Conservation (phyloP, 2,888 invertebrate genomes). For the Thumatha senex region DNA sequence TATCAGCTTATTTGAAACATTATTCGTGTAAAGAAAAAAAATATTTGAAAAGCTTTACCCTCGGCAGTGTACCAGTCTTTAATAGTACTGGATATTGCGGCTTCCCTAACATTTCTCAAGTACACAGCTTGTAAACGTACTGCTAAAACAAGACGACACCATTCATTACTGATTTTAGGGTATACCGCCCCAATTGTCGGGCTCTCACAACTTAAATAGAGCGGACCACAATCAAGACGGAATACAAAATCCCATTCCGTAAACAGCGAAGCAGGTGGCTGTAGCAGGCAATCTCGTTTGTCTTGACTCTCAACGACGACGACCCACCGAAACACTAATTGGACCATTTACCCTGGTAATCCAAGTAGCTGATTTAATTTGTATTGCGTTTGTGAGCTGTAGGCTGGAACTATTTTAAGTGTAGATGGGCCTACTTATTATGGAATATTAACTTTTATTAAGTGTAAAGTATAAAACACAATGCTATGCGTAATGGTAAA, state of each 20-base stretch:
- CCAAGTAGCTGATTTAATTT: constrained; percentile 74
- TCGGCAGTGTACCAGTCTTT: no score
- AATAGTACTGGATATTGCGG: no score
- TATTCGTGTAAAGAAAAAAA: no score
- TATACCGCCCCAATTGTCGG: constrained; percentile 39
- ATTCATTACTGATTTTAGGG: constrained; percentile 35
- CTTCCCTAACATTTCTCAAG: neutral
- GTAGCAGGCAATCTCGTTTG: constrained; percentile 71
- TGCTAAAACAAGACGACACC: constrained; percentile 14
- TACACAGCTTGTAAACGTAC: constrained; percentile 1
- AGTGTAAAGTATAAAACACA: neutral
- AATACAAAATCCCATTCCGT: constrained; percentile 51
- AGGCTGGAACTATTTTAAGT: constrained; percentile 23
- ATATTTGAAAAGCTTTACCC: no score
- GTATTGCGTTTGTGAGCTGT: constrained; percentile 51
- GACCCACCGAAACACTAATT: constrained; percentile 73
- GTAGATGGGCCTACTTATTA: neutral
- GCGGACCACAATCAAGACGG: constrained; percentile 57
- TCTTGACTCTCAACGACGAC: constrained; percentile 55
- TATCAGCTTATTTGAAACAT: no score
- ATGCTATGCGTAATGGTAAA: no score
- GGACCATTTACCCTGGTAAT: constrained; percentile 75
- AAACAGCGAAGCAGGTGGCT: constrained; percentile 65
- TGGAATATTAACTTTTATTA: neutral
- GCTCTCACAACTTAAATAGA: constrained; percentile 44